phyloP scores from a whole-genome alignment of 2,797 vertebrate species.

The Balearica regulorum region DNA sequence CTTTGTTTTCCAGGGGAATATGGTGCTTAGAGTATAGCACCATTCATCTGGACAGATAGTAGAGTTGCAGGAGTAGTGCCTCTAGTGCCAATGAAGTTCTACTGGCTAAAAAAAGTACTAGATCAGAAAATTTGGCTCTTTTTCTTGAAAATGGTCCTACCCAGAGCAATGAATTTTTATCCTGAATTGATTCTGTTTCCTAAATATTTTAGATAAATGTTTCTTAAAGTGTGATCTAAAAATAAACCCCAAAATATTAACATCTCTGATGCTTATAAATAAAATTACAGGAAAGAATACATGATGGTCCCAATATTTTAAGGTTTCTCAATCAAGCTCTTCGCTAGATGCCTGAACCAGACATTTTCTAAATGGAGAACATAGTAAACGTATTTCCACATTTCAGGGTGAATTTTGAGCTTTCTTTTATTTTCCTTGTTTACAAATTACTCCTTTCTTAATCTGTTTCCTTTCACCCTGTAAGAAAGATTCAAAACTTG shows the following conservation, averaged over 20 bases:
- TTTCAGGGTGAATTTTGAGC: neutral
- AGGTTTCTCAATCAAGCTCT: neutral
- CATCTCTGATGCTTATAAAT: neutral
- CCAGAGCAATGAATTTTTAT: neutral
- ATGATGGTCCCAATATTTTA: neutral
- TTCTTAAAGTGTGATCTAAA: neutral
- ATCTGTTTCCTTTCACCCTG: neutral
- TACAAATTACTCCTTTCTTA: neutral
- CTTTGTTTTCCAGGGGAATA: neutral
- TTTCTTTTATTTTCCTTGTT: neutral
- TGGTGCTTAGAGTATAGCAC: rapidly evolving
- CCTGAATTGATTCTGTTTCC: neutral
- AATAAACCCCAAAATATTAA: neutral
- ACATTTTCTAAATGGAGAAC: neutral
- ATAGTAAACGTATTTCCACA: neutral
- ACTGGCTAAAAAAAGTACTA: neutral
- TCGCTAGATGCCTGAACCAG: neutral
- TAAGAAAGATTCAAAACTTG: neutral
- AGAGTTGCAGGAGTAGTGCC: neutral
- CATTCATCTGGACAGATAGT: neutral
- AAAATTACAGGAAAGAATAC: neutral
- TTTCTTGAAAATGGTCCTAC: neutral
- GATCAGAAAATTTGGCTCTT: neutral
- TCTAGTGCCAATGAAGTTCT: neutral
- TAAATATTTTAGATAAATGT: neutral